Evolutionary conservation across 2,888 invertebrate genomes (phyloP), one percentile per base, ranked within the genome.

Genomic region (Griposia aprilina): DNA sequence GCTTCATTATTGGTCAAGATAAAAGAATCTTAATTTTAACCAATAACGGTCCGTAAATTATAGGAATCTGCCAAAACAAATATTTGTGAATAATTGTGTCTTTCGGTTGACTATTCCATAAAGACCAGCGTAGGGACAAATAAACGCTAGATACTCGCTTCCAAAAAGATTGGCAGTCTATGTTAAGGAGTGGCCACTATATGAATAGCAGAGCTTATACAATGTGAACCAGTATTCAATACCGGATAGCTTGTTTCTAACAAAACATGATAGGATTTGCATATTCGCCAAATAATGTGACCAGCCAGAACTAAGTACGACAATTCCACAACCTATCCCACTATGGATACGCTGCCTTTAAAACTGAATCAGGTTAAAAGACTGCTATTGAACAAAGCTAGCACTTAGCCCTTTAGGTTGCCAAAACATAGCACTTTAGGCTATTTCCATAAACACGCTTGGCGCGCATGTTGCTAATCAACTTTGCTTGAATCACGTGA

Each of bases 401-500:
- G 50, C 15, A 55, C 26, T 73, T 60, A 75, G 65, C 36, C 52
- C 68, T 81, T 26, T 55, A 45, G 3, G 48, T 26, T n/a, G 8
- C 48, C 57, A 68, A 74, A 59, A 30, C 66, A 72, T 57, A 41
- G 60, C 30, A 66, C 41, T 68, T 60, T 69, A 41, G 76, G 30
- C 55, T 50, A 50, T 52, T 41, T 45, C 68, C 72, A 74, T 41
- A 59, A 83, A 76, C 86, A 85, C 80, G 86, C 67, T 36, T 17
- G 26, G 23, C 60, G 62, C 70, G 77, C 80, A 83, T 86, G 83
- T 65, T 63, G 30, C 72, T 70, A 77, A 78, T 86, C 69, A 74
- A 83, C 74, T 83, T 60, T 26, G 65, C 41, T 71, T 59, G 41
- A 30, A 76, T 76, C 85, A 85, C 69, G 82, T 85, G 80, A 83